Evolutionary conservation across 2,797 vertebrate species (phyloP).

Genomic region (Apogon hyalosoma): DNA sequence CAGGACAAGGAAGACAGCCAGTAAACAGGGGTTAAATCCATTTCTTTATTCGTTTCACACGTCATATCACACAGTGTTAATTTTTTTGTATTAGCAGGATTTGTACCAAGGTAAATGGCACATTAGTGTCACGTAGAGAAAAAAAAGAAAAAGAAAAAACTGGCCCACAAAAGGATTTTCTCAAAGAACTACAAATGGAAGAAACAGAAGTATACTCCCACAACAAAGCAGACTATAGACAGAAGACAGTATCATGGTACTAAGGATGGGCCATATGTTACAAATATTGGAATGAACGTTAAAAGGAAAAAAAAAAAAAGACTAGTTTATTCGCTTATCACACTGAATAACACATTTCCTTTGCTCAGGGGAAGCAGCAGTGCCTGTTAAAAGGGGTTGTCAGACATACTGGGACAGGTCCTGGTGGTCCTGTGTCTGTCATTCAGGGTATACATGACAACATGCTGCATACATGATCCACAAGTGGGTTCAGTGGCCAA

Average conservation of each 20-base stretch:
- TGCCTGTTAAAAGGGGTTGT: no score
- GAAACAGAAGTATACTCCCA: background rate
- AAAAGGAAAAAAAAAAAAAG: no score
- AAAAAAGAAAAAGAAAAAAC: constrained; percentile 45
- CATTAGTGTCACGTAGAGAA: constrained; percentile 43
- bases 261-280: background rate
- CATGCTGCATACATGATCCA: no score
- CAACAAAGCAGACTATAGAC: background rate
- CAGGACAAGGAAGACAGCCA: constrained; percentile 61
- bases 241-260: background rate
- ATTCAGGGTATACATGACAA: no score
- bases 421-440: no score
- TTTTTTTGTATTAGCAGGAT: constrained; percentile 38
- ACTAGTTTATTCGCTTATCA: no score
- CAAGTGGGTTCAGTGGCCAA: no score
- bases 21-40: constrained; percentile 66
- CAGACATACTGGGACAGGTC: no score
- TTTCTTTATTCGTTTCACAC: constrained; percentile 82
- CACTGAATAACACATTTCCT: no score
- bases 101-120: constrained; percentile 61
- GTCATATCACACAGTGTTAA: constrained; percentile 76
- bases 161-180: constrained; percentile 3
- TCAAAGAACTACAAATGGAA: background rate
- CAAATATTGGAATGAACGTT: no score
- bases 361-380: no score